Percentiles rank a stretch among this genome's conserved stretches.
Conservation (phyloP, 2,113 vertebrate genomes). For the Apodemus speciosus region DNA sequence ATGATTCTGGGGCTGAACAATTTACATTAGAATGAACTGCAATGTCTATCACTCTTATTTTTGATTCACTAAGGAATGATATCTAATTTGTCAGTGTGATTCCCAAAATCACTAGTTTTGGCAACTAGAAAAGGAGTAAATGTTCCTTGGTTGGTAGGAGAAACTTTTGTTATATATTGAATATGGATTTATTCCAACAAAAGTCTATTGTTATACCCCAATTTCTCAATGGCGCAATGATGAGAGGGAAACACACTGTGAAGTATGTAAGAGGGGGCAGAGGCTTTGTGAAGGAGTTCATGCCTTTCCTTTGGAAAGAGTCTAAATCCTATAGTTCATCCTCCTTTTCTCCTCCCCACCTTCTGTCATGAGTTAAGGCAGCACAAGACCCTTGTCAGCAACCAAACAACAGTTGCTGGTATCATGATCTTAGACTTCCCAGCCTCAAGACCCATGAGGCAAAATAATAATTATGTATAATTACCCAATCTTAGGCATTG, state of each 20-base stretch:
- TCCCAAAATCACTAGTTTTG: conserved; percentile 22
- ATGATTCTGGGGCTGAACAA: conserved; percentile 25
- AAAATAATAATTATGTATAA: background rate
- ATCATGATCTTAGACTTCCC: background rate
- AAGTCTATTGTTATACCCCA: background rate
- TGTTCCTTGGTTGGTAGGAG: background rate
- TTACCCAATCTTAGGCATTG: background rate
- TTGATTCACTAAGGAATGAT: background rate
- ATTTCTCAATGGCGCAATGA: background rate
- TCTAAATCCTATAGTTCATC: background rate
- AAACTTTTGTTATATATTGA: background rate
- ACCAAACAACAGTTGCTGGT: background rate
- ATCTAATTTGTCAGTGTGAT: background rate
- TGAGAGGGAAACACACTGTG: background rate
- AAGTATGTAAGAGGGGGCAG: background rate
- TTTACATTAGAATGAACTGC: background rate
- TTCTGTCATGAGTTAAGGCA: background rate
- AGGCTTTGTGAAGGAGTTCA: background rate
- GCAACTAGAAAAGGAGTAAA: conserved; percentile 39
- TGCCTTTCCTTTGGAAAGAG: background rate
- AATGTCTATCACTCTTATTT: background rate
- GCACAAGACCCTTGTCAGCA: background rate
- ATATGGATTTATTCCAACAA: background rate
- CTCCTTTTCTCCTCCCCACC: background rate
- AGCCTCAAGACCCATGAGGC: background rate